Base-by-base conservation (phyloP, 2,113 vertebrate genomes). In the Castor canadensis region DNA sequence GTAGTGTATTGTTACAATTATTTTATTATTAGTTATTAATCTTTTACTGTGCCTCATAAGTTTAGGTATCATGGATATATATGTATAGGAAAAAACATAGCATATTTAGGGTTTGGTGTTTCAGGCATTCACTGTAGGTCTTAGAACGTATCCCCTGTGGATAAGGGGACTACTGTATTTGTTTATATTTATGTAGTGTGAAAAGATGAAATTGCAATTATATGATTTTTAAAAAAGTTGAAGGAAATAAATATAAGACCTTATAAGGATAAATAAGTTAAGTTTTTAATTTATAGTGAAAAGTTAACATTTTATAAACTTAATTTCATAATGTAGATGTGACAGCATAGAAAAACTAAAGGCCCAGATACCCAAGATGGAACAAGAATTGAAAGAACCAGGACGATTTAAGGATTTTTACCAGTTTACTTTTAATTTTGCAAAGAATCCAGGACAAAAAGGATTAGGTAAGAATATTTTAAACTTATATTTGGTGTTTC, bases 341-440 rank as follows among this genome's bases (percentile, higher is more conserved):
- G 99, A 99, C 99, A 99, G 98, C 98, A 98, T 99, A 99, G 99
- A 99, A 98, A 99, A 99, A 97, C 98, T 99, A 98, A 99, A 99
- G 98, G 98, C 98, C 91, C 99, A 99, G 94, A 98, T 99, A 98
- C 99, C 99, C 97, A 99, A 99, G 98, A 99, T 99, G 99, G 99
- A 99, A 93, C 99, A 99, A 98, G 99, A 99, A 98, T 98, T 99
- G 98, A 99, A 99, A 98, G 99, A 99, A 92, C 98, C 98, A 71
- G 98, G 98, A 98, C 98, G 98, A 98, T 99, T 99, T 98, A 99
- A 99, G 98, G 99, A 99, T 98, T 99, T 99, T 98, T 99, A 99
- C 98, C 99, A 99, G 97, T 99, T 99, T 98, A 99, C 99, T 97
- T 99, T 99, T 98, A 99, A 99, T 98, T 99, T 99, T 96, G 99